These are phyloP conservation scores for Watsonalla cultraria DNA, from an alignment of 2,888 invertebrate genomes.

Conservation along the genomic window DNA sequence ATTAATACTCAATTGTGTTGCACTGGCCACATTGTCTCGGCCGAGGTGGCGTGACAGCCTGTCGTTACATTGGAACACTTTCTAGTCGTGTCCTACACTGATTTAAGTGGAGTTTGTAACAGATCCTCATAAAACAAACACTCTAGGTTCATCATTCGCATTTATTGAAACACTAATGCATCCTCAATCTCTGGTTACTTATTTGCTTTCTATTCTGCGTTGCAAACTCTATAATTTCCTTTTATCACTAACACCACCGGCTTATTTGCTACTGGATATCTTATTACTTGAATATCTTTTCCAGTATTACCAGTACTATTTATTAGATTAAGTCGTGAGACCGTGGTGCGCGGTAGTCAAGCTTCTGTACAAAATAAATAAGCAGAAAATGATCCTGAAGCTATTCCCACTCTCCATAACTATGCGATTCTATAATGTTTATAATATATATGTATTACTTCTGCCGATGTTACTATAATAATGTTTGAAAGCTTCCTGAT, in stretches of 20 bases:
- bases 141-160: constrained; percentile 18
- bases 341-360: constrained; percentile 54
- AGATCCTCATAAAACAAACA: constrained; percentile 17
- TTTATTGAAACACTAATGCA: constrained; percentile 12
- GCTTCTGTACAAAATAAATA: constrained; percentile 61
- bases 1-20: constrained; percentile 62
- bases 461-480: background rate
- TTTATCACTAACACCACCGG: constrained; percentile 48
- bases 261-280: constrained; percentile 62
- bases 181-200: constrained; percentile 1
- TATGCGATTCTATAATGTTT: constrained; percentile 43
- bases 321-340: constrained; percentile 77
- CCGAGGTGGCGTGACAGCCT: constrained; percentile 50
- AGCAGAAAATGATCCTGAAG: constrained; percentile 42
- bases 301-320: constrained; percentile 64
- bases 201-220: constrained; percentile 13
- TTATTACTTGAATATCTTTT: constrained; percentile 64
- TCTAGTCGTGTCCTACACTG: constrained; percentile 48
- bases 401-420: constrained; percentile 27
- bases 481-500: background rate
- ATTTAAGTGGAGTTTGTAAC: constrained; percentile 40
- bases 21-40: constrained; percentile 49
- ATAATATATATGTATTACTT: constrained; percentile 10
- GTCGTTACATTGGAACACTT: constrained; percentile 59
- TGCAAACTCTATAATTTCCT: constrained; percentile 50